Evolutionary conservation across 2,797 vertebrate genomes (phyloP).

Genomic region (Coilia nasus): DNA sequence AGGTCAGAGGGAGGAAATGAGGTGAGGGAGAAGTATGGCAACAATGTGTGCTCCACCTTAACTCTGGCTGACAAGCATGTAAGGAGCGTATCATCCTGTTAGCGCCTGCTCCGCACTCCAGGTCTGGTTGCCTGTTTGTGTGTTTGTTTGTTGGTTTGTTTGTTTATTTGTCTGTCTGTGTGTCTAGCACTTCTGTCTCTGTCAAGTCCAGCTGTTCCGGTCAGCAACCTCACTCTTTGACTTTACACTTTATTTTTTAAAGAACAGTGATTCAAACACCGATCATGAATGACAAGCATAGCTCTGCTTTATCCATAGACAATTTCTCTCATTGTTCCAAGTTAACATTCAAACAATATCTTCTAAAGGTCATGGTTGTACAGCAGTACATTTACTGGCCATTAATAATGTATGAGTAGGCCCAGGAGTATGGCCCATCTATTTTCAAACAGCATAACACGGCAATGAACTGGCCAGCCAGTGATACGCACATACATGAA

Average conservation of each 20-base stretch:
- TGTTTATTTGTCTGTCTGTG: neutral
- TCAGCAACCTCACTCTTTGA: neutral
- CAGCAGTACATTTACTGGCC: neutral
- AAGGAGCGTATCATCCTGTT: neutral
- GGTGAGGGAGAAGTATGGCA: neutral
- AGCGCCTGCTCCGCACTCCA: neutral
- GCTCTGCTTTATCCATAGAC: neutral
- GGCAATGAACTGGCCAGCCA: neutral
- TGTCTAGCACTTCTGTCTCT: neutral
- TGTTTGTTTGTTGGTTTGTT: neutral
- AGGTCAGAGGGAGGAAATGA: neutral
- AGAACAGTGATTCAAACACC: neutral
- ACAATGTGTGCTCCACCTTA: neutral
- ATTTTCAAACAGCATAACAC: neutral
- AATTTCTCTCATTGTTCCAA: neutral
- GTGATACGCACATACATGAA: neutral
- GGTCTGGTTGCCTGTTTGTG: too few relatives aligned
- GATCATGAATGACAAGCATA: neutral
- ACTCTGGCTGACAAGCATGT: neutral
- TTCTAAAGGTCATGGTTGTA: neutral
- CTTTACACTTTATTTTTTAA: neutral
- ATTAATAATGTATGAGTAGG: constrained; percentile 9
- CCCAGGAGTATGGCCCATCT: neutral
- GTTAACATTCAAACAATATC: neutral
- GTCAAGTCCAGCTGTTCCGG: neutral